Evolutionary conservation across 2,888 invertebrate genomes (phyloP).

Genomic region (Zootermopsis nevadensis): DNA sequence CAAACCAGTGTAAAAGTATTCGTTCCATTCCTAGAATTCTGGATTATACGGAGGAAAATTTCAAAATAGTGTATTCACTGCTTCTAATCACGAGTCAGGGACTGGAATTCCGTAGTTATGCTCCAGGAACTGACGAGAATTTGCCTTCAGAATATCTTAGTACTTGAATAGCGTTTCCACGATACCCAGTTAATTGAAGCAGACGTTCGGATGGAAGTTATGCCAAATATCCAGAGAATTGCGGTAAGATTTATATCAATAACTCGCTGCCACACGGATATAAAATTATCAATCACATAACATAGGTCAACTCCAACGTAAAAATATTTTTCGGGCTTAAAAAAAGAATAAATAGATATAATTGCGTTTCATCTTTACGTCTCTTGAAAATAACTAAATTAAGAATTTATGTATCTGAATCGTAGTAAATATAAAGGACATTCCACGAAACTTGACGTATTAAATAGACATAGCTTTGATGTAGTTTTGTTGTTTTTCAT

Average conservation of each 20-base stretch:
- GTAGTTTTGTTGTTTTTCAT: too few species aligned
- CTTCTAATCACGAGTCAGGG: background rate
- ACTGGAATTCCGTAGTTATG: constrained; percentile 2
- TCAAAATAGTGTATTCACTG: constrained; percentile 8
- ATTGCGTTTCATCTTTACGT: too few species aligned
- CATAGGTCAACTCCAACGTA: background rate
- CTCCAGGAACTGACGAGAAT: background rate
- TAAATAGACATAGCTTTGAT: too few species aligned
- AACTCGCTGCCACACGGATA: background rate
- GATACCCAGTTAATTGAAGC: background rate
- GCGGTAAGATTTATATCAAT: background rate
- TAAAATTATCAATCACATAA: background rate
- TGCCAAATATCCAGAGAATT: background rate
- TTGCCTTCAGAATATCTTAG: background rate
- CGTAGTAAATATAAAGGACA: too few species aligned
- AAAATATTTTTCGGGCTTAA: background rate
- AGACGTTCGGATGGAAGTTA: background rate
- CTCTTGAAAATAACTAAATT: too few species aligned
- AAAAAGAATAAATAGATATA: too few species aligned
- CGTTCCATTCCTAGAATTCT: background rate
- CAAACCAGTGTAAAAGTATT: background rate
- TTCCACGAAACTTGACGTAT: too few species aligned
- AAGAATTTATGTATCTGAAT: too few species aligned
- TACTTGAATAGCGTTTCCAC: background rate
- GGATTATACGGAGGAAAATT: background rate